Evolutionary conservation across 2,797 vertebrate species (phyloP).

Genomic region (Discoglossus pictus): DNA sequence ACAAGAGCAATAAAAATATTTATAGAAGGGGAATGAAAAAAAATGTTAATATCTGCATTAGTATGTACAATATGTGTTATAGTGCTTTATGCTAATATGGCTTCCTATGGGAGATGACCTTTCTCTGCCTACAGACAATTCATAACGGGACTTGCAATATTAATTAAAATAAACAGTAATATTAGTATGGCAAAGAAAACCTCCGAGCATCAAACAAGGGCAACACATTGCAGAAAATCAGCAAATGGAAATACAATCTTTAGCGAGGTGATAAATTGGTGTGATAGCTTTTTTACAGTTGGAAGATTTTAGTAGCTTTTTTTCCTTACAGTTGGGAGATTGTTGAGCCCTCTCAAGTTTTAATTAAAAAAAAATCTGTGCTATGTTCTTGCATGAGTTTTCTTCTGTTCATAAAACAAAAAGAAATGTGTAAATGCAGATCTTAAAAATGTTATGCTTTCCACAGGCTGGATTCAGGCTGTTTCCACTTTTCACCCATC

Average conservation of each 20-base stretch:
- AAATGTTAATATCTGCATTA: too few species aligned
- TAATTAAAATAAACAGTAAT: too few species aligned
- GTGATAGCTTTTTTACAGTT: conserved; percentile 10
- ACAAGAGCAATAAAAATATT: too few species aligned
- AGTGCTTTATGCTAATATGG: too few species aligned
- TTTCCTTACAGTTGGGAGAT: conserved; percentile 4
- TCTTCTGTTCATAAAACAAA: conserved; percentile 5
- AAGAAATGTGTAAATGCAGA: conserved; percentile 13
- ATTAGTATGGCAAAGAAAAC: too few species aligned
- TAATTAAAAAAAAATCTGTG: conserved; percentile 10
- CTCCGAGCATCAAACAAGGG: too few species aligned
- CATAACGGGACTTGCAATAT: too few species aligned
- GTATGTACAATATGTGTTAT: too few species aligned
- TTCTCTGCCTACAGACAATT: too few species aligned
- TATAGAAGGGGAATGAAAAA: too few species aligned
- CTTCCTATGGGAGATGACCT: too few species aligned
- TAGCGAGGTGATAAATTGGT: conserved; percentile 16
- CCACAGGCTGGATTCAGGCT: conserved; percentile 66
- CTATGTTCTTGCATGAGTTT: conserved; percentile 1
- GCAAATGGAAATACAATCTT: background rate
- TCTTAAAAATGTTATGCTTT: conserved; percentile 32
- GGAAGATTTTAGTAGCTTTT: too few species aligned
- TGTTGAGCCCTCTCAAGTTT: background rate
- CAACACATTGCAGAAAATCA: background rate
- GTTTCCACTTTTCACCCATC: conserved; percentile 65